Conservation (phyloP, 1,140 invertebrate species). For the Planococcus citri region DNA sequence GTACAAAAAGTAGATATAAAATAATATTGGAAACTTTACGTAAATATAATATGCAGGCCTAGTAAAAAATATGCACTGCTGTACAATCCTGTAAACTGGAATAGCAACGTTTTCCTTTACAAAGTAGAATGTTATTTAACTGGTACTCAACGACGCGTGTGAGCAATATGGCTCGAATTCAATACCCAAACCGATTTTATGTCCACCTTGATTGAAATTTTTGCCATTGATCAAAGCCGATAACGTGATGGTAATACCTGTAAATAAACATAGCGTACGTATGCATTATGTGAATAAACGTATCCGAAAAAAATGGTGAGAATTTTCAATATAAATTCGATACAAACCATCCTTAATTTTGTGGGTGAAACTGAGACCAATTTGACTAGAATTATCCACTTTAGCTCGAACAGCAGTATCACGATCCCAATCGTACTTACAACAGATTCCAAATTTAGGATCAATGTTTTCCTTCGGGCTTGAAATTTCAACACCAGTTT, state of each 20-base stretch:
- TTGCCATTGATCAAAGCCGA: slow-evolving; percentile 89
- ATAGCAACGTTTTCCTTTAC: slow-evolving; percentile 12
- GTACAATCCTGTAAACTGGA: not conserved
- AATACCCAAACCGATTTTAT: slow-evolving; percentile 86
- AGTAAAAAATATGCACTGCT: slow-evolving; percentile 11
- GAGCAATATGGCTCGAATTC: slow-evolving; percentile 43
- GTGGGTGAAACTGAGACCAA: slow-evolving; percentile 90
- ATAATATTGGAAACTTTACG: not conserved
- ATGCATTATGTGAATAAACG: too few relatives aligned
- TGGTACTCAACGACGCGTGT: not conserved
- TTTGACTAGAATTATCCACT: slow-evolving; percentile 85
- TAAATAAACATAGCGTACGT: slow-evolving; percentile 33
- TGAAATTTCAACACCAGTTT: slow-evolving; percentile 76
- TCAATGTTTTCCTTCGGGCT: slow-evolving; percentile 81
- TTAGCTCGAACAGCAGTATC: slow-evolving; percentile 78
- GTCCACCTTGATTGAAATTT: slow-evolving; percentile 93
- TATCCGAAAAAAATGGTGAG: not conserved
- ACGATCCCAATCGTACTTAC: slow-evolving; percentile 74
- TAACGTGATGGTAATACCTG: slow-evolving; percentile 79
- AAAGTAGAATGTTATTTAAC: slow-evolving; percentile 11
- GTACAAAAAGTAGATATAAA: not conserved
- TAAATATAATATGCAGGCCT: too few relatives aligned
- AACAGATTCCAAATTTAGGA: slow-evolving; percentile 81
- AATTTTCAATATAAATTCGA: not conserved
- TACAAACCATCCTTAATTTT: slow-evolving; percentile 70